phyloP scores from a whole-genome alignment of 2,888 invertebrate genomes.

The Empis livida region DNA sequence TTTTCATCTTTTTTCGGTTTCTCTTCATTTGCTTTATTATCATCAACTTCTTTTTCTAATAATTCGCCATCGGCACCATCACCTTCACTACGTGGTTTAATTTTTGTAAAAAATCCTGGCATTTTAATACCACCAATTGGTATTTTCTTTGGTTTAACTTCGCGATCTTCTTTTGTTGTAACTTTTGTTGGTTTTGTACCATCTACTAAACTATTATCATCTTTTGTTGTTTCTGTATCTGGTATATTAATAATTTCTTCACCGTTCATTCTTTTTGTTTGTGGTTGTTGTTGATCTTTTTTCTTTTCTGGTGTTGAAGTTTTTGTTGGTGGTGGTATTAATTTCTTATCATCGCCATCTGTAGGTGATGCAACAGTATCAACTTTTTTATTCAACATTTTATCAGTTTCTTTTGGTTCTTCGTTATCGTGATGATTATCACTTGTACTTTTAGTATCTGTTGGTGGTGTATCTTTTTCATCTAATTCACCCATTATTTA shows the following conservation, averaged over 20 bases:
- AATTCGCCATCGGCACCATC: slow-evolving; percentile 38
- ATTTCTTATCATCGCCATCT: slow-evolving; percentile 21
- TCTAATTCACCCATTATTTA: slow-evolving; percentile 32
- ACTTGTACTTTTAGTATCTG: slow-evolving; percentile 20
- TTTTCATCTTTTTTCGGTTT: slow-evolving; percentile 26
- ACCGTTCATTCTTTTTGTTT: slow-evolving; percentile 16
- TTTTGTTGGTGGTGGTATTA: slow-evolving; percentile 10
- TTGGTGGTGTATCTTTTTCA: slow-evolving; percentile 33
- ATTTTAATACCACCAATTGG: slow-evolving; percentile 81
- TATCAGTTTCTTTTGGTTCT: slow-evolving; percentile 36
- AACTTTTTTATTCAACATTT: slow-evolving; percentile 31
- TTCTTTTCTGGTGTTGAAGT: slow-evolving; percentile 2
- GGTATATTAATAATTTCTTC: slow-evolving; percentile 34
- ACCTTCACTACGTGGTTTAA: slow-evolving; percentile 56
- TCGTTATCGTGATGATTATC: slow-evolving; percentile 25
- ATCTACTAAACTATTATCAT: slow-evolving; percentile 3
- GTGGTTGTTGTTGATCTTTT: slow-evolving; percentile 8
- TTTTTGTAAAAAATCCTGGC: slow-evolving; percentile 72
- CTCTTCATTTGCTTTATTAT: slow-evolving; percentile 26
- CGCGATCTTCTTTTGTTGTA: slow-evolving; percentile 50
- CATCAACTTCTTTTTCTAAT: slow-evolving; percentile 35
- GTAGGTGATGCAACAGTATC: slow-evolving; percentile 13
- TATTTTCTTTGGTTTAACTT: slow-evolving; percentile 68
- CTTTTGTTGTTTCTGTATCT: slow-evolving; percentile 22
- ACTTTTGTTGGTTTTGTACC: slow-evolving; percentile 14